Evolutionary conservation across 2,888 invertebrate genomes (phyloP).

Genomic region (Oligia latruncula): DNA sequence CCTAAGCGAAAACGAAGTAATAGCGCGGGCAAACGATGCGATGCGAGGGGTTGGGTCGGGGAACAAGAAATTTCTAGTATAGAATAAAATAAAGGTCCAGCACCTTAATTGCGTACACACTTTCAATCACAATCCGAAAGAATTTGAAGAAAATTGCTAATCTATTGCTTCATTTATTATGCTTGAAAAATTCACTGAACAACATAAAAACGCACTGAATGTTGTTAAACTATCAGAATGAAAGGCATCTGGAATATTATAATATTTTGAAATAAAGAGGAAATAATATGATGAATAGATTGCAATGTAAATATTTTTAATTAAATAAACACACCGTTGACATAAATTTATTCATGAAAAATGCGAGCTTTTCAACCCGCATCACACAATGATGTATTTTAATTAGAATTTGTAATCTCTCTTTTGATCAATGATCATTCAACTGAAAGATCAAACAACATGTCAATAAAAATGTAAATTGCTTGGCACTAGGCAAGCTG

Average conservation of each 20-base stretch:
- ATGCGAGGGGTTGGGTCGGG: too few species aligned
- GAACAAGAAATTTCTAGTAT: too few species aligned
- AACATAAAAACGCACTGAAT: background rate
- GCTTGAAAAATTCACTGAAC: background rate
- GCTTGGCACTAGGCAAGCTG: constrained; percentile 28
- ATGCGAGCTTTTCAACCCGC: constrained; percentile 3
- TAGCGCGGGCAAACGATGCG: too few species aligned
- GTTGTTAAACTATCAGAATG: background rate
- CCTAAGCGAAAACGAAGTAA: too few species aligned
- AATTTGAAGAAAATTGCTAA: background rate
- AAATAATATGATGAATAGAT: constrained; percentile 5
- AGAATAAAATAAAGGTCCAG: background rate
- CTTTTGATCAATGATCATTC: constrained; percentile 47
- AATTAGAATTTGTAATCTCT: constrained; percentile 45
- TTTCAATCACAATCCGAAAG: background rate
- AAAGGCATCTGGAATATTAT: background rate
- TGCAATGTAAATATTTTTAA: constrained; percentile 8
- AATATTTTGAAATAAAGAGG: background rate
- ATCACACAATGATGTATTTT: constrained; percentile 40
- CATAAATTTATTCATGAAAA: constrained; percentile 48
- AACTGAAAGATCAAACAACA: constrained; percentile 46
- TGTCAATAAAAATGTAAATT: constrained; percentile 61
- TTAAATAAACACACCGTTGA: constrained; percentile 8
- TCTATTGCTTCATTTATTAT: background rate
- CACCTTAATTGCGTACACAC: background rate